Evolutionary conservation across 2,888 invertebrate genomes (phyloP).

Genomic region (Rutpela maculata): DNA sequence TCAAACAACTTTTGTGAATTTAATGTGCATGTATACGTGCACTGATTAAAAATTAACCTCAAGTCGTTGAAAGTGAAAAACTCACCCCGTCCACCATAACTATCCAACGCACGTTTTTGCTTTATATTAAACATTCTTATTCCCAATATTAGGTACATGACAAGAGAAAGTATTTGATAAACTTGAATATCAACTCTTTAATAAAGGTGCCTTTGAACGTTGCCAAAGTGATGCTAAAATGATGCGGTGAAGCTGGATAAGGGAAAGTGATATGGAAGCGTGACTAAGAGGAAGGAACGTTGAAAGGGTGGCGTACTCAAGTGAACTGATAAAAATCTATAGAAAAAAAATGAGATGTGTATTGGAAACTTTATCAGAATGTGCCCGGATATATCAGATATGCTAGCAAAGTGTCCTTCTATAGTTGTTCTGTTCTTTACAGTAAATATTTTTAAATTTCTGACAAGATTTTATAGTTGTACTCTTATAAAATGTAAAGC

Average conservation of each 20-base stretch:
- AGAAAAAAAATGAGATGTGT: conserved; percentile 36
- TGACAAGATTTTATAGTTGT: background rate
- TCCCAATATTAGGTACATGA: conserved; percentile 21
- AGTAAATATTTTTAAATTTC: background rate
- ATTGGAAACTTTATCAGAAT: conserved; percentile 36
- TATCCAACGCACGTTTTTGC: background rate
- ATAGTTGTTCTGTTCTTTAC: background rate
- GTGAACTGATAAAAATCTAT: conserved; percentile 39
- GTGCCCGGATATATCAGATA: background rate
- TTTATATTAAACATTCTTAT: conserved; percentile 14
- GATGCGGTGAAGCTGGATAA: conserved; percentile 19
- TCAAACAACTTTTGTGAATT: too few relatives aligned
- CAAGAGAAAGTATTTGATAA: conserved; percentile 23
- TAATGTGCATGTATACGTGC: too few relatives aligned
- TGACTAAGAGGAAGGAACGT: conserved; percentile 23
- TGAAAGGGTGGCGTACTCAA: conserved; percentile 26
- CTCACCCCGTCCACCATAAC: background rate
- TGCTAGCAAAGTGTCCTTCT: background rate
- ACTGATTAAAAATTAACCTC: too few relatives aligned
- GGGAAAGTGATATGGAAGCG: conserved; percentile 34
- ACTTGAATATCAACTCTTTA: conserved; percentile 18
- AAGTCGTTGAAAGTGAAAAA: background rate
- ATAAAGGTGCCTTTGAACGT: conserved; percentile 14
- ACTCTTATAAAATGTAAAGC: too few relatives aligned
- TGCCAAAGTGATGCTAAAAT: conserved; percentile 16